Evolutionary conservation across 1,140 invertebrate genomes (phyloP).

Genomic region (Nymphalis io): DNA sequence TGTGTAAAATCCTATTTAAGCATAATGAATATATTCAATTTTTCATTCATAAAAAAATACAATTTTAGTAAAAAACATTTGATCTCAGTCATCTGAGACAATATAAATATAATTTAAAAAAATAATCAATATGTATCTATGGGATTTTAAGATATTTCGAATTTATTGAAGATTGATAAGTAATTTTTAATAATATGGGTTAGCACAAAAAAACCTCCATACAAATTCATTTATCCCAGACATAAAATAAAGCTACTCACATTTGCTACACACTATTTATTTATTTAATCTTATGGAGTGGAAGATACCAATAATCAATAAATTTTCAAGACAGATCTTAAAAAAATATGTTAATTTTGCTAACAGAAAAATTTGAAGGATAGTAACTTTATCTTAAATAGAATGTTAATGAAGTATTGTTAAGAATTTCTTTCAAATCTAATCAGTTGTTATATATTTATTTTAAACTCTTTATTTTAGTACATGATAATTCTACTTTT

Average conservation of each 20-base stretch:
- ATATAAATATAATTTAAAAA: no score
- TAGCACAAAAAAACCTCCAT: not conserved
- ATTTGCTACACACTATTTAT: not conserved
- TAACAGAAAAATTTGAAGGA: not conserved
- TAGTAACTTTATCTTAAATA: not conserved
- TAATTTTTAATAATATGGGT: not conserved
- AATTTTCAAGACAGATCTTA: slow-evolving; percentile 11
- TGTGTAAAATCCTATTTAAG: no score
- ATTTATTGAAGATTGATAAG: not conserved
- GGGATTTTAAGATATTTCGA: not conserved
- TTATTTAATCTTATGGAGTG: not conserved
- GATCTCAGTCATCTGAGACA: no score
- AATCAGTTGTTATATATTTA: no score
- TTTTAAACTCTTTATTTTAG: no score
- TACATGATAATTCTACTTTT: no score
- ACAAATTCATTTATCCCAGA: not conserved
- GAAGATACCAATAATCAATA: slow-evolving; percentile 9
- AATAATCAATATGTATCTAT: no score
- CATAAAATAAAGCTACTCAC: not conserved
- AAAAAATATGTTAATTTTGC: not conserved
- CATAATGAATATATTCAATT: no score
- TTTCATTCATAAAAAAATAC: no score
- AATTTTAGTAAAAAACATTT: no score
- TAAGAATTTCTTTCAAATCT: not conserved
- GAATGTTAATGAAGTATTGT: not conserved